Base-by-base conservation (phyloP, 2,888 invertebrate species). In the Teinopalpus imperialis region DNA sequence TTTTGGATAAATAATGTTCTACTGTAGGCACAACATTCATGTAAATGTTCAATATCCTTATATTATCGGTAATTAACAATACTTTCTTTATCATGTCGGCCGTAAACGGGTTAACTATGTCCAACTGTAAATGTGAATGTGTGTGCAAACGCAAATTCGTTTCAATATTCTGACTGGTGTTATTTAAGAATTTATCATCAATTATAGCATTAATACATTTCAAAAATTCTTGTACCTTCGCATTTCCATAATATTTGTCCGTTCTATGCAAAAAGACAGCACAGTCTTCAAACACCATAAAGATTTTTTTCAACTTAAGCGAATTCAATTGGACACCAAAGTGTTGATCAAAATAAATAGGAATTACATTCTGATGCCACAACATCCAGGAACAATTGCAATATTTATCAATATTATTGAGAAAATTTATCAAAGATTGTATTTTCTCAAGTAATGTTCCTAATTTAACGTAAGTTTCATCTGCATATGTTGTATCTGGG, bases 121-220 rank as follows among this genome's bases (percentile, higher is more conserved):
- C 93, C 14, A 94, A 69, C 63, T 97, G 95, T 24, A 98, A 90
- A 81, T 98, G 98, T 0, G 95, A 93, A 79, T 99, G 97, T 27
- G 97, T 97, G 61, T 97, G 96, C 18, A 98, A 85, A 10, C 99
- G 92, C 39, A 99, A 89, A 75, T 97, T 97, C 0, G 95, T 97
- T 86, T 99, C 99, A 53, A 99, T 93, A 63, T 94, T 93, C 60
- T 94, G 94, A 69, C 97, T 96, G 18, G 97, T 82, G 26, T 93
- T 94, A 55, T 92, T 90, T 16, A 94, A 74, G 32, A 94, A 81
- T 61, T 90, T 88, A 36, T 89, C 88, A 40, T 91, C 85, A 26
- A 93, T 80, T 46, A 90, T 75, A 31, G 68, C 71, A 56, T 75
- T 75, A 9, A 82, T 68, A 42, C 69, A 70, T 40, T 65, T 62